Conservation (phyloP, 1,140 invertebrate species). For the Tetramorium alpestre region DNA sequence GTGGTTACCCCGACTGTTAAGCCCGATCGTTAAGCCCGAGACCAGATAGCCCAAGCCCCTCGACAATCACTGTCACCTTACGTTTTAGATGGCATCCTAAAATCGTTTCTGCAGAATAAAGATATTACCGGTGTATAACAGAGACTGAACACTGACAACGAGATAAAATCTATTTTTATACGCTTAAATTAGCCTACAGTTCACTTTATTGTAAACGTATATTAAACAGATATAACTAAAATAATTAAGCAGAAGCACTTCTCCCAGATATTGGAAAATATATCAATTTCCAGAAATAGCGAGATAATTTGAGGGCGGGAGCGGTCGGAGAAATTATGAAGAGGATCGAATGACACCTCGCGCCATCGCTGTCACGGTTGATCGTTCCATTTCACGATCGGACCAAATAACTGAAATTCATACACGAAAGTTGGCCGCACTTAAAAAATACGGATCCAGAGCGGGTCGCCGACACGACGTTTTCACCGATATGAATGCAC, state of each 20-base stretch:
- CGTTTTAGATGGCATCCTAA: constrained; percentile 13
- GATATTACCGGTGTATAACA: background rate
- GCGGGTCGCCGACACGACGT: background rate
- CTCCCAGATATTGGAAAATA: background rate
- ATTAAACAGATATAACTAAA: background rate
- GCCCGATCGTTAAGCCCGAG: constrained; percentile 32
- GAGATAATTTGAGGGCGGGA: background rate
- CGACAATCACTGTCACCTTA: background rate
- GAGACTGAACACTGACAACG: background rate
- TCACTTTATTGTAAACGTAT: background rate
- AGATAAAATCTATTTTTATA: constrained; percentile 2
- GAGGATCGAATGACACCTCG: constrained; percentile 3
- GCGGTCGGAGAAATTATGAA: constrained; percentile 23
- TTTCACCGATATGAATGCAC: constrained; percentile 24
- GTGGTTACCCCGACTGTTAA: background rate
- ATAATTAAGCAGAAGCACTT: background rate
- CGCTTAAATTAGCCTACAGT: background rate
- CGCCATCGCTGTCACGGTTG: constrained; percentile 2
- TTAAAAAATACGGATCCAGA: constrained; percentile 36
- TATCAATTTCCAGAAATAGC: background rate
- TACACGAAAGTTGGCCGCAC: constrained; percentile 32
- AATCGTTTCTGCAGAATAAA: background rate
- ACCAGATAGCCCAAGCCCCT: background rate
- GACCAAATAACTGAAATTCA: constrained; percentile 67
- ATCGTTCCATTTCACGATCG: constrained; percentile 69